Conservation (phyloP, 1,140 invertebrate genomes). For the Meteorus sp. region DNA sequence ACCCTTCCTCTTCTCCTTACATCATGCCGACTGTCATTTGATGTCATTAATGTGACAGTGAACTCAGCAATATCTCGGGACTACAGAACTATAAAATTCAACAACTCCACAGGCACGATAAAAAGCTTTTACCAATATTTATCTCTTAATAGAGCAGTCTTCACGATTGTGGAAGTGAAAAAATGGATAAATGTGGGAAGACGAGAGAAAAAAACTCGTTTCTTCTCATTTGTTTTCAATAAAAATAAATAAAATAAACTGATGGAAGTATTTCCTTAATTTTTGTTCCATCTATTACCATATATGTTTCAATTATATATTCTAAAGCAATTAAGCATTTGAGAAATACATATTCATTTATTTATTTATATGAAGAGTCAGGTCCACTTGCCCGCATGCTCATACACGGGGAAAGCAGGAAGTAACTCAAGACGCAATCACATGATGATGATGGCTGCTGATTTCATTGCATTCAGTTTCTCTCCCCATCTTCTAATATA, state of each 20-base stretch:
- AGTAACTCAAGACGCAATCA: slow-evolving; percentile 14
- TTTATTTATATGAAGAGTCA: slow-evolving; percentile 13
- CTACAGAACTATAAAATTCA: slow-evolving; percentile 15
- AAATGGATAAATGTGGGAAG: background rate
- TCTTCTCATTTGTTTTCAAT: too few species aligned
- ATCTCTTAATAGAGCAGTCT: slow-evolving; percentile 30
- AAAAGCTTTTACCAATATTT: slow-evolving; percentile 15
- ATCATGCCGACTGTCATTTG: slow-evolving; percentile 2
- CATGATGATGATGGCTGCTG: slow-evolving; percentile 16
- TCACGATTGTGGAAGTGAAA: slow-evolving; percentile 25
- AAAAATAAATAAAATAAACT: too few species aligned
- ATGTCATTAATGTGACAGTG: slow-evolving; percentile 20
- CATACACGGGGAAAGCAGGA: slow-evolving; percentile 8
- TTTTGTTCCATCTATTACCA: too few species aligned
- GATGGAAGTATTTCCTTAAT: too few species aligned
- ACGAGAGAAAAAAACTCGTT: background rate
- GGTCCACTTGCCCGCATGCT: slow-evolving; percentile 15
- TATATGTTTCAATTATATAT: slow-evolving; percentile 1
- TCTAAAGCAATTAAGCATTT: slow-evolving; percentile 13
- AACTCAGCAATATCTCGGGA: slow-evolving; percentile 10
- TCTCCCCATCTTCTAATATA: background rate
- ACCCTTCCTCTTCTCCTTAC: background rate
- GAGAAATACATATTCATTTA: too few species aligned
- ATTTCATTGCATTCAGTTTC: background rate
- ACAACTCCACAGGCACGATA: slow-evolving; percentile 8